Evolutionary conservation across 2,113 vertebrate genomes (phyloP).

Genomic region (Agelaius phoeniceus): DNA sequence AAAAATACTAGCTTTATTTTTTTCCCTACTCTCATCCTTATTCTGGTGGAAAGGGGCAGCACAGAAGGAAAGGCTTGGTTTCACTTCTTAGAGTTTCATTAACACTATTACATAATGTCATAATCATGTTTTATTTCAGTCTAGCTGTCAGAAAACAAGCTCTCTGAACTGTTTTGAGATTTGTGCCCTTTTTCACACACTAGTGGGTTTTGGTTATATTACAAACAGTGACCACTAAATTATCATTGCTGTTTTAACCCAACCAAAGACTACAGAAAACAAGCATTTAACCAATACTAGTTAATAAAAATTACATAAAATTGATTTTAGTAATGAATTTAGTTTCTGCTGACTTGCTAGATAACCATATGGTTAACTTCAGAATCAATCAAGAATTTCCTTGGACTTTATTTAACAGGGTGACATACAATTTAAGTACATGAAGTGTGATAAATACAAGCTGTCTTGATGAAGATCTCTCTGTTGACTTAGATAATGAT

Average conservation of each 20-base stretch:
- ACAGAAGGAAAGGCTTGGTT: not conserved
- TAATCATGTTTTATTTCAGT: not conserved
- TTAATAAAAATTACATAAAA: not conserved
- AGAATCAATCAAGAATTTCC: slow-evolving; percentile 49
- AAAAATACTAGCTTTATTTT: not conserved
- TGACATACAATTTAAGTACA: slow-evolving; percentile 30
- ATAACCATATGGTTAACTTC: slow-evolving; percentile 36
- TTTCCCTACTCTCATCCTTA: not conserved
- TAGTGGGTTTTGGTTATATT: not conserved
- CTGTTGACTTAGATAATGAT: not conserved
- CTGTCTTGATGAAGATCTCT: slow-evolving; percentile 4
- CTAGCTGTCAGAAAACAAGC: not conserved
- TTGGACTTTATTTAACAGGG: slow-evolving; percentile 26
- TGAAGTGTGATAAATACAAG: slow-evolving; percentile 59
- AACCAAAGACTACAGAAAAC: not conserved
- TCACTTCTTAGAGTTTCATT: not conserved
- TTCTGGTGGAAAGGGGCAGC: not conserved
- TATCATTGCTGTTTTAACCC: not conserved
- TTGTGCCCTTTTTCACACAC: not conserved
- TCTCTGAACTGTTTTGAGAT: not conserved
- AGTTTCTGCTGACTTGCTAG: slow-evolving; percentile 17
- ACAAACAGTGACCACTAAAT: not conserved
- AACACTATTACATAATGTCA: not conserved
- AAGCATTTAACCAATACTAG: not conserved
- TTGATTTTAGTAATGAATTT: not conserved